These are phyloP conservation scores for Monodelphis domestica DNA, from an alignment of 2,797 vertebrate species.

Conservation along the genomic window DNA sequence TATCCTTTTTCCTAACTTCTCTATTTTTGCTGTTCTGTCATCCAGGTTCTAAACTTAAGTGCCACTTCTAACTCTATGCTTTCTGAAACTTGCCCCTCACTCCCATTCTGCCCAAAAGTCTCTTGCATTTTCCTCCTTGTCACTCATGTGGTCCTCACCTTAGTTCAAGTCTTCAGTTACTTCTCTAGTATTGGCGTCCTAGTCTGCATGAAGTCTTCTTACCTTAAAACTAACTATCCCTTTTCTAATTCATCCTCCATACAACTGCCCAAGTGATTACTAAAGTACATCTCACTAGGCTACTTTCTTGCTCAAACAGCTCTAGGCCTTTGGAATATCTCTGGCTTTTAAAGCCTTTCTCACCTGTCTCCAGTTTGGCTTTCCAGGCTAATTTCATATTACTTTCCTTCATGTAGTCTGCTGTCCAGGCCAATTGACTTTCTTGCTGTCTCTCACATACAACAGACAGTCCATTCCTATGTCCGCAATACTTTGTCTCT, in stretches of 20 bases:
- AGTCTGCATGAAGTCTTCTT: neutral
- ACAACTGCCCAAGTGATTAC: neutral
- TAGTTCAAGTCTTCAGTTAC: neutral
- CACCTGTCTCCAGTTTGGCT: neutral
- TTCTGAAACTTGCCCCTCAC: neutral
- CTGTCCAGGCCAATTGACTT: neutral
- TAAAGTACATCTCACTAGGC: neutral
- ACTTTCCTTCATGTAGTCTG: neutral
- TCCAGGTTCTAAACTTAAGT: neutral
- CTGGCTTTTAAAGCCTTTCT: neutral
- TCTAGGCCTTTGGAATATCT: neutral
- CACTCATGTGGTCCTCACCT: neutral
- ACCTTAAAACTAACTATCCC: neutral
- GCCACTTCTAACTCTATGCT: neutral
- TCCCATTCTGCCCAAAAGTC: neutral
- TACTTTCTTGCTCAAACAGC: neutral
- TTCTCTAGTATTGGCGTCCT: neutral
- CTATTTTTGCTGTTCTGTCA: neutral
- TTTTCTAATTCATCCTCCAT: neutral
- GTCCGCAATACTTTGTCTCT: neutral
- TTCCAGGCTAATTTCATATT: neutral
- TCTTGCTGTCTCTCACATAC: neutral
- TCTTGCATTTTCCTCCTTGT: neutral
- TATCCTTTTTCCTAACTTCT: neutral
- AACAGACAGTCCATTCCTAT: neutral